phyloP scores from a whole-genome alignment of 2,888 invertebrate species.

The Hedychridium roseum region DNA sequence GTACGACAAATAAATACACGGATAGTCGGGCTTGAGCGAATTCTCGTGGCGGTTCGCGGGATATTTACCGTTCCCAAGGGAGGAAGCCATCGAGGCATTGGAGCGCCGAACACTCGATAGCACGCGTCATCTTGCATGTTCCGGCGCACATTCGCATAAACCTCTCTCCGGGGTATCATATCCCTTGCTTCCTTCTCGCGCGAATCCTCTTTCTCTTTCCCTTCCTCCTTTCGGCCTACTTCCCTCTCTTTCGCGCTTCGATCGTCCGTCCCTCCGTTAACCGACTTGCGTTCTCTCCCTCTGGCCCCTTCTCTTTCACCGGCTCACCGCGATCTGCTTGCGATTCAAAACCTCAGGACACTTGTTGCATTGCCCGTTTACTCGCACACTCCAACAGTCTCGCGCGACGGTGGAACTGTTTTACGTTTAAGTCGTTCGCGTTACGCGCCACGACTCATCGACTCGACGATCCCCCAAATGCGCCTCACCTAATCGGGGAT shows the following conservation, averaged over 20 bases:
- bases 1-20: too few relatives aligned
- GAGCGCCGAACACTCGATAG: slow-evolving; percentile 54
- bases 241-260: slow-evolving; percentile 24
- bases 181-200: slow-evolving; percentile 40
- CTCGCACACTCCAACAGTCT: slow-evolving; percentile 35
- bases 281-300: too few relatives aligned
- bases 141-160: slow-evolving; percentile 51
- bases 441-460: slow-evolving; percentile 48
- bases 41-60: too few relatives aligned
- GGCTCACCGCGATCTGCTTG: slow-evolving; percentile 60
- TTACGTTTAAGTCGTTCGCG: slow-evolving; percentile 47
- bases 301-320: slow-evolving; percentile 37
- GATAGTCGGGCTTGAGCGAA: too few relatives aligned
- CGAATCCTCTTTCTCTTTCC: slow-evolving; percentile 17
- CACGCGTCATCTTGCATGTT: slow-evolving; percentile 58
- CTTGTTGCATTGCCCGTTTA: slow-evolving; percentile 62
- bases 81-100: slow-evolving; percentile 48
- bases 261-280: too few relatives aligned
- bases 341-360: slow-evolving; percentile 65
- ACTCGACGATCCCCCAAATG: slow-evolving; percentile 29
- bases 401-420: slow-evolving; percentile 45
- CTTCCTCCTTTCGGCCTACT: slow-evolving; percentile 19
- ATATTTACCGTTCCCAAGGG: slow-evolving; percentile 42
- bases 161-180: slow-evolving; percentile 55
- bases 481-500: neutral